Conservation (phyloP, 2,888 invertebrate genomes). For the Papilio protenor region DNA sequence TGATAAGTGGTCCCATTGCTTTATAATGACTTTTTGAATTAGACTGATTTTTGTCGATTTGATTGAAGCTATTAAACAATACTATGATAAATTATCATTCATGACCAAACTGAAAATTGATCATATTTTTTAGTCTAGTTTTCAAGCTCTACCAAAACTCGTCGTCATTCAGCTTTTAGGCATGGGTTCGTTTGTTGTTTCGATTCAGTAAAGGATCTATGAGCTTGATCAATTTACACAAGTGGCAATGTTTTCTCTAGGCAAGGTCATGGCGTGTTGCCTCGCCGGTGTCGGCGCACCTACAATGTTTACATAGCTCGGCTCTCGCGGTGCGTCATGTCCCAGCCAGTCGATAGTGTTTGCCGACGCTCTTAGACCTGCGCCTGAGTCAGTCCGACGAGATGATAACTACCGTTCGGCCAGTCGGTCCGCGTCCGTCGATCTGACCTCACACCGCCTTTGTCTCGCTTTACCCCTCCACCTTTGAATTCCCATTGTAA, state of each 20-base stretch:
- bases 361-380: slow-evolving; percentile 72
- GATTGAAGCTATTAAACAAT: slow-evolving; percentile 49
- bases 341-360: slow-evolving; percentile 68
- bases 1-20: slow-evolving; percentile 55
- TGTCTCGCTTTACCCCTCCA: slow-evolving; percentile 48
- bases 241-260: slow-evolving; percentile 45
- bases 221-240: slow-evolving; percentile 22
- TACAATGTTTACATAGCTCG: slow-evolving; percentile 62
- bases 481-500: slow-evolving; percentile 48
- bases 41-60: slow-evolving; percentile 1
- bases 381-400: slow-evolving; percentile 72
- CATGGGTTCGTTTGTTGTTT: slow-evolving; percentile 52
- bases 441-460: slow-evolving; percentile 56
- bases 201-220: slow-evolving; percentile 48
- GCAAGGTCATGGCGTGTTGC: slow-evolving; percentile 57
- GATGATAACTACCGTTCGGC: slow-evolving; percentile 68
- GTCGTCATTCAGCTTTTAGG: neutral
- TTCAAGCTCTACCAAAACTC: neutral
- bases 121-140: neutral
- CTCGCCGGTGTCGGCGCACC: slow-evolving; percentile 64
- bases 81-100: neutral
- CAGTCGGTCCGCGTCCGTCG: slow-evolving; percentile 65
- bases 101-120: neutral
- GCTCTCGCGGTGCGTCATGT: slow-evolving; percentile 70
- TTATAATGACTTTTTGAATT: slow-evolving; percentile 9